Conservation (phyloP, 2,888 invertebrate genomes). For the Argyresthia albistria region DNA sequence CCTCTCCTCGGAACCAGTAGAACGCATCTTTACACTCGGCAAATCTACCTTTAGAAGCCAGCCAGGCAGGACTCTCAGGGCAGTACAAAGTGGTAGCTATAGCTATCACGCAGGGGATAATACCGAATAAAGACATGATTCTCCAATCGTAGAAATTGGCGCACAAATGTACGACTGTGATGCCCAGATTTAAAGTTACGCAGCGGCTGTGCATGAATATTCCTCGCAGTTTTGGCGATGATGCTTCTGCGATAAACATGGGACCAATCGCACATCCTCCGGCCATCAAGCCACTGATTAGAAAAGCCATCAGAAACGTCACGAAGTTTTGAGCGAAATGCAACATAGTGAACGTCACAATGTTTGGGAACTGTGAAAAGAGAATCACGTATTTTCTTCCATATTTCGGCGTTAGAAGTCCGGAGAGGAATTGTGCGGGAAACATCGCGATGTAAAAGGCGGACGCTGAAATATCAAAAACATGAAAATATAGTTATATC, state of each 20-base stretch:
- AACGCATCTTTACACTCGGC: background rate
- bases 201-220: background rate
- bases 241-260: background rate
- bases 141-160: background rate
- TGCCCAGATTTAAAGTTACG: background rate
- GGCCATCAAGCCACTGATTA: background rate
- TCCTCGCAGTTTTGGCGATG: background rate
- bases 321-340: background rate
- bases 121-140: background rate
- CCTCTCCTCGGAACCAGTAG: background rate
- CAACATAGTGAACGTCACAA: background rate
- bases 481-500: background rate
- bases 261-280: background rate
- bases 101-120: background rate
- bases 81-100: background rate
- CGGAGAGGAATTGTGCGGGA: background rate
- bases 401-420: background rate
- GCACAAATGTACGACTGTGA: background rate
- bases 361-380: background rate
- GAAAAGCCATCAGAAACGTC: background rate
- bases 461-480: background rate
- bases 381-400: background rate
- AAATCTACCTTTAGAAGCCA: background rate
- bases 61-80: slow-evolving; percentile 1
- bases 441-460: background rate